Percentiles rank a stretch among this genome's conserved stretches.
These are phyloP conservation scores for Drosophila seguyi DNA, from an alignment of 1,140 invertebrate species.

Conservation along the genomic window DNA sequence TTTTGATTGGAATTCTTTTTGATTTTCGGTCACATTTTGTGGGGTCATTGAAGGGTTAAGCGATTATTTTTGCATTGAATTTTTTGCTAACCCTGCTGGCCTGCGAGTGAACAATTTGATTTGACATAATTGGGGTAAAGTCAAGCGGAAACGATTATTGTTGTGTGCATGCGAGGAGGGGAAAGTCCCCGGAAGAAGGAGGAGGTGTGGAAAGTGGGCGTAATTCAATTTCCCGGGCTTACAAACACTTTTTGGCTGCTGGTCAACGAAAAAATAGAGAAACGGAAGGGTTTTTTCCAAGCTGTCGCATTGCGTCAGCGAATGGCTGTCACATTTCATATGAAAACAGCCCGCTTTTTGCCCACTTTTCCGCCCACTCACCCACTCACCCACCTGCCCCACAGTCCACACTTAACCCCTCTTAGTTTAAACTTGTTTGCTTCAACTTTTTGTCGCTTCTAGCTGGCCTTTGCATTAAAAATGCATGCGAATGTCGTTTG, in stretches of 20 bases:
- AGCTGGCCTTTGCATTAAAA: conserved; percentile 73
- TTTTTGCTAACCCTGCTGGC: conserved; percentile 1
- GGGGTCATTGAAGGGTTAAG: conserved; percentile 49
- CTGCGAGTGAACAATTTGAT: conserved; percentile 57
- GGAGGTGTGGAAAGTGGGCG: conserved; percentile 29
- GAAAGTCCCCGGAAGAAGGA: background rate
- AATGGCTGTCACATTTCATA: conserved; percentile 31
- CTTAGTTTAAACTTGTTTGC: conserved; percentile 56
- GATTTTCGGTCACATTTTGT: conserved; percentile 51
- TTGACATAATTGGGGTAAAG: conserved; percentile 79
- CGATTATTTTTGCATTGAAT: conserved; percentile 35
- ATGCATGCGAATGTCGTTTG: conserved; percentile 70
- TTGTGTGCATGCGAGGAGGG: conserved; percentile 21
- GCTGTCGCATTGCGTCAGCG: conserved; percentile 77
- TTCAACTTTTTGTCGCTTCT: conserved; percentile 42
- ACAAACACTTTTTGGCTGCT: conserved; percentile 45
- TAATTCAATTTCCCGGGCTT: conserved; percentile 73
- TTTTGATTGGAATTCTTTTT: conserved; percentile 42
- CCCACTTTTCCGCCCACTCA: conserved; percentile 11
- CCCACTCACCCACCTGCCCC: conserved; percentile 20
- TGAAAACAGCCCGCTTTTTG: conserved; percentile 1
- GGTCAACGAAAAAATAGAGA: conserved; percentile 37
- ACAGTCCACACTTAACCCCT: conserved; percentile 17
- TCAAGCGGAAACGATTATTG: conserved; percentile 78
- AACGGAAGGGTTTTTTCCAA: conserved; percentile 24